Evolutionary conservation across 2,797 vertebrate genomes (phyloP), one percentile per base, ranked within the genome.

Genomic region (Atherinosoma microstoma): DNA sequence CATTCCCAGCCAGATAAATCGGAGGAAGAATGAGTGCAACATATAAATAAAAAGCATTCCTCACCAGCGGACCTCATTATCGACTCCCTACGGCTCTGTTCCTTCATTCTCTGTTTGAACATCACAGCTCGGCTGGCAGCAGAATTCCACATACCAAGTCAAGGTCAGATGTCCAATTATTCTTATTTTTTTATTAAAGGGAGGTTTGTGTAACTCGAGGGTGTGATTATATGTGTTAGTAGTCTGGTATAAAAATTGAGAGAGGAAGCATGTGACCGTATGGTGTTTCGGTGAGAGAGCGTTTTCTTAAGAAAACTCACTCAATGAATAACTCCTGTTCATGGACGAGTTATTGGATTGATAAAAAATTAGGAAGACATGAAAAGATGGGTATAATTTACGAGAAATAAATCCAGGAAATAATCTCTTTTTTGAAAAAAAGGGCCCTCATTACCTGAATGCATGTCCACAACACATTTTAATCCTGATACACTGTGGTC

Each of bases 381-480:
- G 66, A 34, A 60, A 76, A 71, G 64, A 8, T 56, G 51, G 38
- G 20, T 30, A 15, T 20, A 51, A 47, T 64, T 74, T 34, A 69
- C n/a, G 35, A 72, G 29, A 80, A 62, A 69, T n/a, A 40, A 73
- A 76, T 22, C 27, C 22, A 67, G 15, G n/a, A 57, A 59, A 42
- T 78, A 49, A 27, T 35, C 9, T 35, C 34, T 35, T 35, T 35
- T 32, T 32, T 32, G 4, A 32, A 35, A 35, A 35, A 64, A 75
- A 75, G 72, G 58, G 29, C 30, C 61, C 84, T 87, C 77, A 86
- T 92, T 91, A 87, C 74, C 80, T 80, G 79, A 84, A 80, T 70
- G 64, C 74, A 83, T 65, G 67, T 86, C 76, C 69, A 71, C 58
- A 58, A 86, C 89, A 91, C 79, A 74, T 86, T 84, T 85, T 85